Conservation (phyloP, 2,797 vertebrate species). For the Phrynocephalus forsythii region DNA sequence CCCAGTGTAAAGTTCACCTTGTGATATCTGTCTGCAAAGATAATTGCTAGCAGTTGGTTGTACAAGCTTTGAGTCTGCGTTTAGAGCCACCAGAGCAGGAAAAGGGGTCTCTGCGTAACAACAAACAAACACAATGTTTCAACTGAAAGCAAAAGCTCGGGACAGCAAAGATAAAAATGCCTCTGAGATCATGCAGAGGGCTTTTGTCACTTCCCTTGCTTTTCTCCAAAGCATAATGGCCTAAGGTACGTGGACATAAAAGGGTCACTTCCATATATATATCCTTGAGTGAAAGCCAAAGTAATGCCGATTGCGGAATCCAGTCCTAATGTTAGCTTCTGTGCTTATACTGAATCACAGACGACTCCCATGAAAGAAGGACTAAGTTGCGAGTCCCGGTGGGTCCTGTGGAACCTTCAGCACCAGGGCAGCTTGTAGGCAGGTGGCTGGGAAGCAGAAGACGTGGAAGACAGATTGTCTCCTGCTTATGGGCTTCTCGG, state of each 20-base stretch:
- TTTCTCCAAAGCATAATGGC: background rate
- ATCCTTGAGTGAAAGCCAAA: background rate
- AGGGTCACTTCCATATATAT: no score
- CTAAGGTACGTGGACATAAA: background rate
- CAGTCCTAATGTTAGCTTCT: background rate
- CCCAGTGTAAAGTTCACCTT: background rate
- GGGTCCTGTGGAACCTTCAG: background rate
- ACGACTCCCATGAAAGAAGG: background rate
- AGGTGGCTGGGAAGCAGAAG: background rate
- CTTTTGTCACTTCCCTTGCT: background rate
- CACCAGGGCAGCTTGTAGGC: background rate
- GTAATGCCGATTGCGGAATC: background rate
- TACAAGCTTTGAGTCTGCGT: background rate
- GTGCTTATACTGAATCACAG: background rate
- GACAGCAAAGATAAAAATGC: background rate
- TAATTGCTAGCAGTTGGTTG: background rate
- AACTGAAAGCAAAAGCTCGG: no score
- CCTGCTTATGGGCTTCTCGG: background rate
- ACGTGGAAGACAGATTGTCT: background rate
- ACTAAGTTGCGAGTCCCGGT: background rate
- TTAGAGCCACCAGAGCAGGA: background rate
- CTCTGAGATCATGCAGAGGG: background rate
- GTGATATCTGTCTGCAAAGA: background rate
- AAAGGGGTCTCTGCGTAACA: no score
- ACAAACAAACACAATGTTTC: no score